Evolutionary conservation across 2,113 vertebrate genomes (phyloP).

Genomic region (Polypterus senegalus): DNA sequence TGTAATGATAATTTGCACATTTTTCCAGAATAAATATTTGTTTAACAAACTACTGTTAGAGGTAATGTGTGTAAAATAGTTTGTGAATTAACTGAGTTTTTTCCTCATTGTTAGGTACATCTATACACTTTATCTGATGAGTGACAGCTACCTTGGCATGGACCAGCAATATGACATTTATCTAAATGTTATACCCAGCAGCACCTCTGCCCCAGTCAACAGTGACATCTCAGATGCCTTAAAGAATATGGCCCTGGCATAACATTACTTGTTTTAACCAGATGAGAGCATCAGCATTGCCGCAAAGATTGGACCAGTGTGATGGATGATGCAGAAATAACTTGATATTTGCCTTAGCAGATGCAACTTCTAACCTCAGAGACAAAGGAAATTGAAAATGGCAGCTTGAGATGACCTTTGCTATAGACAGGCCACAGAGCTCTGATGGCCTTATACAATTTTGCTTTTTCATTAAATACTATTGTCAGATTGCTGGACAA

Average conservation of each 20-base stretch:
- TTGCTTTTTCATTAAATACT: conserved; percentile 31
- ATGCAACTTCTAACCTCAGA: conserved; percentile 48
- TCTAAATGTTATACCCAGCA: conserved; percentile 58
- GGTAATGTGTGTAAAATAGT: neutral
- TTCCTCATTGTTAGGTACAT: conserved; percentile 58
- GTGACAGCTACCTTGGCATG: conserved; percentile 92
- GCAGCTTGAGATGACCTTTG: conserved; percentile 32
- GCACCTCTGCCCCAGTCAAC: conserved; percentile 50
- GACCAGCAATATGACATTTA: conserved; percentile 94
- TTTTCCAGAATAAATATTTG: no score
- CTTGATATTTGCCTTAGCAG: conserved; percentile 35
- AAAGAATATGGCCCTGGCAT: conserved; percentile 32
- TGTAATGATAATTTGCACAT: no score
- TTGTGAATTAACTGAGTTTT: neutral
- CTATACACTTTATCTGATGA: conserved; percentile 92
- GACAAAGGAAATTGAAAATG: conserved; percentile 24
- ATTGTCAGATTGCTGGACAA: conserved; percentile 22
- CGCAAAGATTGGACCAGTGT: conserved; percentile 23
- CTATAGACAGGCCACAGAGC: conserved; percentile 27
- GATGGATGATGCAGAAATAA: conserved; percentile 26
- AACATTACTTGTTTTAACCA: conserved; percentile 19
- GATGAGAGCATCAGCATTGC: conserved; percentile 19
- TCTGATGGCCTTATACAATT: conserved; percentile 40
- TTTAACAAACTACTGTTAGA: no score
- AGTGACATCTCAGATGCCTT: conserved; percentile 40